phyloP scores from a whole-genome alignment of 2,113 vertebrate species.

The Colaptes auratus region DNA sequence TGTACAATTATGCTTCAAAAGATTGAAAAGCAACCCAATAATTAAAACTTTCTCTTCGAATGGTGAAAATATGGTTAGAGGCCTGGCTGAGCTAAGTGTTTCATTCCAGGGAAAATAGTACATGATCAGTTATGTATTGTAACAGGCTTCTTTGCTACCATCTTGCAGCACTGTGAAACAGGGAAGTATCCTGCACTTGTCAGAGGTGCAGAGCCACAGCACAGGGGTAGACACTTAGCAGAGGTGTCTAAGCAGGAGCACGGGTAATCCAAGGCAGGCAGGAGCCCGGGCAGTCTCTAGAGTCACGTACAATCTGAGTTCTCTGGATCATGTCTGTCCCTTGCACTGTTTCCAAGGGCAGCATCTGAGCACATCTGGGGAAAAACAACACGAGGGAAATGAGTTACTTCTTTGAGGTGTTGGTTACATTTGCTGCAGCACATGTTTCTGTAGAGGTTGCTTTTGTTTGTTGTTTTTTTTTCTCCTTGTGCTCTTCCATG shows the following conservation, averaged over 20 bases:
- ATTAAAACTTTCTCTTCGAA: not conserved
- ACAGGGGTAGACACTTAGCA: not conserved
- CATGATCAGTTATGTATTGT: not conserved
- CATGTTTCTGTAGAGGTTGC: not conserved
- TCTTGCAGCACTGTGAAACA: not conserved
- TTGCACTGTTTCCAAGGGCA: not conserved
- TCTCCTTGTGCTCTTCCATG: rapidly evolving
- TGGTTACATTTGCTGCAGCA: not conserved
- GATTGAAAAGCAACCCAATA: not conserved
- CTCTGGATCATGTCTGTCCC: not conserved
- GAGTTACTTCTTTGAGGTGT: not conserved
- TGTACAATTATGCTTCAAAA: not conserved
- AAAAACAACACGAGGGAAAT: not conserved
- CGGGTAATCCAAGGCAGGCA: not conserved
- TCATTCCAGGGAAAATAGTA: not conserved
- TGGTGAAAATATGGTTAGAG: not conserved
- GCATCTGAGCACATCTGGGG: not conserved
- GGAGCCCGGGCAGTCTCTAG: not conserved
- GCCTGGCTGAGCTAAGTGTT: not conserved
- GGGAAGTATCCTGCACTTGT: not conserved
- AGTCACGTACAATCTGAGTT: not conserved
- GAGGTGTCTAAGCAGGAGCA: not conserved
- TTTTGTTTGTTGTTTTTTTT: not conserved
- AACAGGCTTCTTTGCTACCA: not conserved
- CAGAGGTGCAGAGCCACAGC: not conserved